These are phyloP conservation scores for Phyllotis vaccarum DNA, from an alignment of 2,797 vertebrate genomes.

Conservation along the genomic window DNA sequence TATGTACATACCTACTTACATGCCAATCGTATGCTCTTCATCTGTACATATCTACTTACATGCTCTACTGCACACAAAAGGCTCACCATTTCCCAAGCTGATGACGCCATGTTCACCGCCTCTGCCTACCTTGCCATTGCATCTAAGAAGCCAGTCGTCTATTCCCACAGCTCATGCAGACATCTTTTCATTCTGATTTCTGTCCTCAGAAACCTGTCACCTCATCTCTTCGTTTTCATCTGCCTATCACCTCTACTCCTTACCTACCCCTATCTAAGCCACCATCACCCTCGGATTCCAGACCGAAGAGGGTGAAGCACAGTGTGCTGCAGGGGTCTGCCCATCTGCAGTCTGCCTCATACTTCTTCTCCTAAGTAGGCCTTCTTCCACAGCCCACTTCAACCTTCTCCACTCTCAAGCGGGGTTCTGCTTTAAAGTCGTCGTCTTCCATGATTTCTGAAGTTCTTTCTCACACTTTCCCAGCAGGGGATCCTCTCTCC, in stretches of 20 bases:
- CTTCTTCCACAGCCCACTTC: background rate
- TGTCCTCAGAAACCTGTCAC: background rate
- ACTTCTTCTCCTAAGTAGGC: background rate
- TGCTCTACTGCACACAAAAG: background rate
- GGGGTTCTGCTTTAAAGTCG: too few species aligned
- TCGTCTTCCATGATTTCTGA: background rate
- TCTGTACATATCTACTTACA: too few species aligned
- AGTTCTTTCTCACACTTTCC: background rate
- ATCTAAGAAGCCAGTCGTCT: accelerated
- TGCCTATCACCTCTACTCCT: accelerated
- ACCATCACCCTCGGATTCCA: background rate
- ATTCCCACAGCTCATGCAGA: background rate
- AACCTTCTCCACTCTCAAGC: background rate
- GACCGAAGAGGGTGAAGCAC: background rate
- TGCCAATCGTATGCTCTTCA: background rate
- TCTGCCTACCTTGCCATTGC: background rate
- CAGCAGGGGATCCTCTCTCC: background rate
- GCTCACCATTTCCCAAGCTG: accelerated
- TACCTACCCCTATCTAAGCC: accelerated
- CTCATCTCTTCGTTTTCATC: background rate
- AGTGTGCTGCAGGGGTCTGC: too few species aligned
- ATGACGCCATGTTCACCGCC: accelerated
- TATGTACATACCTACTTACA: too few species aligned
- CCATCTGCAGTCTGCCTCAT: background rate
- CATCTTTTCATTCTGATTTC: background rate